phyloP scores from a whole-genome alignment of 2,797 vertebrate genomes.

The Propithecus perrieri region DNA sequence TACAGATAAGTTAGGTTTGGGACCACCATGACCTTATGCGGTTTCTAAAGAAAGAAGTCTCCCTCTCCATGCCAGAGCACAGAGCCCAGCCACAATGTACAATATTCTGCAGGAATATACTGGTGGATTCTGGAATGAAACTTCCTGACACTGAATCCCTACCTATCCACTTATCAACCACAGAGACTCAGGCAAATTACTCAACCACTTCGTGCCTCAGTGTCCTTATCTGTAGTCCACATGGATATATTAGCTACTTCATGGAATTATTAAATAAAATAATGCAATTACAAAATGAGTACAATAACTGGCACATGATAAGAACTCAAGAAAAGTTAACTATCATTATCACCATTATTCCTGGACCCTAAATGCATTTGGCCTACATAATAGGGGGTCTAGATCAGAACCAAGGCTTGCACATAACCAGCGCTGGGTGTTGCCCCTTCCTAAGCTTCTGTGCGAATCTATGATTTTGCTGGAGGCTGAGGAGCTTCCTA shows the following conservation, averaged over 20 bases:
- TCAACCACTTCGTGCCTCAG: background rate
- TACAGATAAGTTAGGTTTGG: background rate
- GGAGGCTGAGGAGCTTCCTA: background rate
- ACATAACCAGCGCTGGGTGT: background rate
- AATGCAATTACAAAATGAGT: background rate
- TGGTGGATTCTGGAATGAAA: background rate
- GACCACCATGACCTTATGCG: background rate
- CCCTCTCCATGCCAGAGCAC: background rate
- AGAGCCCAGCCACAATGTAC: background rate
- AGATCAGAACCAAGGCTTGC: background rate
- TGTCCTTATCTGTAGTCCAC: background rate
- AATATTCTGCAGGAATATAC: accelerated
- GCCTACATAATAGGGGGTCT: background rate
- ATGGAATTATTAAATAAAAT: background rate
- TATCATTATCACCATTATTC: background rate
- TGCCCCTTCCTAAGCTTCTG: background rate
- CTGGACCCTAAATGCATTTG: background rate
- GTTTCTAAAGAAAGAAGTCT: background rate
- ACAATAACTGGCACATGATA: background rate
- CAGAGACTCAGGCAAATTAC: background rate
- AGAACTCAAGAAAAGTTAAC: background rate
- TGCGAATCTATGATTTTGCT: background rate
- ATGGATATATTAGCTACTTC: background rate
- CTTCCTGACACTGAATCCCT: background rate
- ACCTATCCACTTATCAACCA: background rate